Evolutionary conservation across 1,140 invertebrate genomes (phyloP).

Genomic region (Calosoma granatense): DNA sequence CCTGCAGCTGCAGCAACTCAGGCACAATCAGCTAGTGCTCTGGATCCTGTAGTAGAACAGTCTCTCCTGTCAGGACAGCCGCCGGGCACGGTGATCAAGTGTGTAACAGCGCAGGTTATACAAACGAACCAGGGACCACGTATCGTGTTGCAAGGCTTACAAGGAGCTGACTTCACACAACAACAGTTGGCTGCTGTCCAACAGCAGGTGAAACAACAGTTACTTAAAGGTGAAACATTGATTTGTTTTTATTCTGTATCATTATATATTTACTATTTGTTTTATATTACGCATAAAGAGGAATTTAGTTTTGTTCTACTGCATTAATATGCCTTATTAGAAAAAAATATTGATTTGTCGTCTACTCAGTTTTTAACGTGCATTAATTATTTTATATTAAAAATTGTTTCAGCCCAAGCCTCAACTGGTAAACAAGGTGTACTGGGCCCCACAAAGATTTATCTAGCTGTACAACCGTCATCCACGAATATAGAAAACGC

Average conservation of each 20-base stretch:
- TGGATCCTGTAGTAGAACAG: conserved; percentile 50
- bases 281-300: conserved; percentile 4
- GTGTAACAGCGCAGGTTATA: conserved; percentile 71
- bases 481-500: conserved; percentile 18
- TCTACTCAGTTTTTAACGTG: not conserved
- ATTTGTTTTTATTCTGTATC: conserved; percentile 9
- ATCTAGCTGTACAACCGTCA: conserved; percentile 65
- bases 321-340: too few species aligned
- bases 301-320: too few species aligned
- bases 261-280: conserved; percentile 2
- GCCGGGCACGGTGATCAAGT: conserved; percentile 76
- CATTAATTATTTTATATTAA: conserved; percentile 7
- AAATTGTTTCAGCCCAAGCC: conserved; percentile 52
- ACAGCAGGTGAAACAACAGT: conserved; percentile 78
- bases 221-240: conserved; percentile 58
- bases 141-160: conserved; percentile 72
- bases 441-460: conserved; percentile 73
- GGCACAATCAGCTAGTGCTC: conserved; percentile 21
- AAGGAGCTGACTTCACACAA: conserved; percentile 67
- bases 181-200: conserved; percentile 71
- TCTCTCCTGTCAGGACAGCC: conserved; percentile 64
- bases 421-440: conserved; percentile 71
- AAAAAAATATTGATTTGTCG: not conserved
- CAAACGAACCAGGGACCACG: conserved; percentile 71
- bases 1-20: conserved; percentile 16